Conservation (phyloP, 2,113 vertebrate genomes). For the Alexandromys fortis region DNA sequence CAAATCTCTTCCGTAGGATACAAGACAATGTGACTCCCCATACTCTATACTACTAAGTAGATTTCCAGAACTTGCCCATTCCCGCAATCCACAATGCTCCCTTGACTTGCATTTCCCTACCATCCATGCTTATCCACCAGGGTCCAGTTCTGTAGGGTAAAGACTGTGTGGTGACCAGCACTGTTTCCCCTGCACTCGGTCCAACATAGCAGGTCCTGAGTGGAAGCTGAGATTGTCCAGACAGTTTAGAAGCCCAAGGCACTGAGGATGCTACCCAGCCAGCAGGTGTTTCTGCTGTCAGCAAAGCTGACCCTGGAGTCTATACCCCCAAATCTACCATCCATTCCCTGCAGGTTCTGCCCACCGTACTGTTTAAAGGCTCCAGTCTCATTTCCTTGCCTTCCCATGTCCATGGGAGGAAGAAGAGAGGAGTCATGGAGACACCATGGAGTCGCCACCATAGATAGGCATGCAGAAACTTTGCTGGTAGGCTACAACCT, state of each 20-base stretch:
- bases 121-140: background rate
- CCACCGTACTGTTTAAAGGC: background rate
- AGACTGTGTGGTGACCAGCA: accelerated
- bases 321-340: background rate
- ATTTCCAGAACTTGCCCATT: background rate
- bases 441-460: accelerated
- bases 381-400: background rate
- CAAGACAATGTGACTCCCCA: background rate
- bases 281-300: background rate
- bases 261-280: background rate
- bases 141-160: background rate
- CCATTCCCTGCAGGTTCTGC: background rate
- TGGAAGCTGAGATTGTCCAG: background rate
- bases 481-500: too few relatives aligned
- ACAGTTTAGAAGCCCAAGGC: background rate
- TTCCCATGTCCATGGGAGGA: background rate
- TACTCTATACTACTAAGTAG: too few relatives aligned
- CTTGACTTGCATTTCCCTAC: background rate
- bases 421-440: too few relatives aligned
- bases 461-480: too few relatives aligned
- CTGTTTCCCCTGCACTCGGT: background rate
- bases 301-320: background rate
- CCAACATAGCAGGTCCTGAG: background rate
- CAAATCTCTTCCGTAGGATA: background rate
- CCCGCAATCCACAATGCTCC: background rate